Conservation (phyloP, 2,113 vertebrate species). For the Camelus dromedarius region DNA sequence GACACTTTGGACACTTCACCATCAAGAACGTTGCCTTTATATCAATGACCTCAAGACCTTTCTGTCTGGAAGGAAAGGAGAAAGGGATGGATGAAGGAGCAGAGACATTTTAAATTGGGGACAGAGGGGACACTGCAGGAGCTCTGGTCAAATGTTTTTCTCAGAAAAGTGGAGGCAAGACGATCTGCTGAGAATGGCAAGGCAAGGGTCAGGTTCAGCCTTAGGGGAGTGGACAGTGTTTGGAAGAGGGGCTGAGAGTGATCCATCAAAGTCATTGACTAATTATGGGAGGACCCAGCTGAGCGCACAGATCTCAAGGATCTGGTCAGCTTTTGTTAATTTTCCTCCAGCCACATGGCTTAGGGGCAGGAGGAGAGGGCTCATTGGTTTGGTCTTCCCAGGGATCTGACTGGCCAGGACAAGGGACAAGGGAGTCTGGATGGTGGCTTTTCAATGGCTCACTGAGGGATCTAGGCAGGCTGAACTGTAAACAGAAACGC, state of each 20-base stretch:
- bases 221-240: neutral
- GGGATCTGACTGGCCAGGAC: neutral
- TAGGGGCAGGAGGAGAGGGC: neutral
- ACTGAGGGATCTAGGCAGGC: neutral
- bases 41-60: neutral
- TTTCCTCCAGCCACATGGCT: conserved; percentile 1
- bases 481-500: neutral
- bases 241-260: neutral
- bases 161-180: neutral
- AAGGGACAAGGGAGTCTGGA: neutral
- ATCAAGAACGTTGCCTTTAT: neutral
- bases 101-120: neutral
- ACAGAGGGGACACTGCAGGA: neutral
- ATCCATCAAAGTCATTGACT: neutral
- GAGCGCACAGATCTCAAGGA: neutral
- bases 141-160: neutral
- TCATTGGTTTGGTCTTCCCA: neutral
- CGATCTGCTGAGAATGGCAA: neutral
- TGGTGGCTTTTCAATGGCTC: neutral
- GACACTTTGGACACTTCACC: neutral
- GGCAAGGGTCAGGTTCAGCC: neutral
- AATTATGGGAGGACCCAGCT: neutral
- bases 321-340: neutral
- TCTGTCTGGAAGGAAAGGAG: neutral
- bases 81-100: neutral